These are phyloP conservation scores for Pardalotus punctatus DNA, from an alignment of 2,113 vertebrate species.

Conservation along the genomic window DNA sequence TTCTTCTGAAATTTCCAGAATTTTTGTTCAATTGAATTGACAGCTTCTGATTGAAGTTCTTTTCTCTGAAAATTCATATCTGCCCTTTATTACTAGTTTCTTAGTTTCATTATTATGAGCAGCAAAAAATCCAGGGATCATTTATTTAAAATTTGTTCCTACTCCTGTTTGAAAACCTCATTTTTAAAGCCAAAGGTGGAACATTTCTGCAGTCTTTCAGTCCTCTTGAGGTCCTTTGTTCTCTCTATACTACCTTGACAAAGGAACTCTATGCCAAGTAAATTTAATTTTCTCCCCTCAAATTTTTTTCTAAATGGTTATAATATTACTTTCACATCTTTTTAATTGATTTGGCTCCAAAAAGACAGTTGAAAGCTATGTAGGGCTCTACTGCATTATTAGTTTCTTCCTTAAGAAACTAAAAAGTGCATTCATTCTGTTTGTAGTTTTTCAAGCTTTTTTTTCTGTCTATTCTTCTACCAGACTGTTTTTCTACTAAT, in stretches of 20 bases:
- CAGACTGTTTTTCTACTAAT: neutral
- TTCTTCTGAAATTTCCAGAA: neutral
- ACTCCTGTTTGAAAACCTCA: constrained; percentile 45
- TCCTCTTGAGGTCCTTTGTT: constrained; percentile 34
- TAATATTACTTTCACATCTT: constrained; percentile 49
- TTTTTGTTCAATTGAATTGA: neutral
- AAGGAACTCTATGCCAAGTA: constrained; percentile 38
- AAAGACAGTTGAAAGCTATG: constrained; percentile 19
- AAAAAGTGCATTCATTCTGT: neutral
- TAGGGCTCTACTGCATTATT: neutral
- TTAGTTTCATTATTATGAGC: constrained; percentile 50
- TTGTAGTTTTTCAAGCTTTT: neutral
- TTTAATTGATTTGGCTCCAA: constrained; percentile 46
- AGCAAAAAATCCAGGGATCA: neutral
- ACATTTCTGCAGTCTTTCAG: constrained; percentile 16
- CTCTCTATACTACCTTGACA: constrained; percentile 31
- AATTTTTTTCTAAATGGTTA: constrained; percentile 57
- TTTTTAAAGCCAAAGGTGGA: constrained; percentile 58
- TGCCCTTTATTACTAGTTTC: neutral
- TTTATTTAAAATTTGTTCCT: constrained; percentile 44
- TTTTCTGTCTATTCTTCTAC: neutral
- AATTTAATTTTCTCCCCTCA: constrained; percentile 65
- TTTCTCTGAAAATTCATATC: constrained; percentile 1
- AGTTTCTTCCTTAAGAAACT: neutral
- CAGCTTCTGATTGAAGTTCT: neutral